A percentile compares a stretch with the other conserved stretches of the same genome.
These are phyloP conservation scores for Actenoides hombroni DNA, from an alignment of 2,113 vertebrate species.

Conservation along the genomic window DNA sequence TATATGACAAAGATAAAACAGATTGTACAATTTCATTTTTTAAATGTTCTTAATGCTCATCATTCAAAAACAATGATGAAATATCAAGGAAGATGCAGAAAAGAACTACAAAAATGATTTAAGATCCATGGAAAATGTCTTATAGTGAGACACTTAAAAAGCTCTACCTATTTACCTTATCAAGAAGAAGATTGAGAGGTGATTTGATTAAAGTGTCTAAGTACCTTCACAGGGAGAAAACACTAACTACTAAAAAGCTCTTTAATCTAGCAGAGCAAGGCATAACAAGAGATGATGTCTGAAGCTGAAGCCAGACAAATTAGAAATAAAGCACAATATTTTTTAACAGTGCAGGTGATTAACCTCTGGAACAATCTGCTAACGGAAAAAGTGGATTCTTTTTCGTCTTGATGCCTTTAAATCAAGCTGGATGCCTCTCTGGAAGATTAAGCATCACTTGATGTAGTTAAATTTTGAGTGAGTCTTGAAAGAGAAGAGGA, in stretches of 20 bases:
- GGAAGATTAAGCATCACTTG: slow-evolving; percentile 2
- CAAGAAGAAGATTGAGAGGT: slow-evolving; percentile 45
- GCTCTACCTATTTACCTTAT: slow-evolving; percentile 46
- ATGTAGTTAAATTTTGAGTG: background rate
- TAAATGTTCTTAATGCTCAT: background rate
- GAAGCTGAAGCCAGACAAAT: slow-evolving; percentile 51
- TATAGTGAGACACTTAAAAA: background rate
- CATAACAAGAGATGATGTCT: slow-evolving; percentile 20
- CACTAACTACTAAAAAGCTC: slow-evolving; percentile 60
- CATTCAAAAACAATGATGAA: slow-evolving; percentile 5
- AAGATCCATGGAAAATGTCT: slow-evolving; percentile 15
- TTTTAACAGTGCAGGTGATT: slow-evolving; percentile 31
- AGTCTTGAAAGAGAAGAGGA: background rate
- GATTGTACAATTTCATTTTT: background rate
- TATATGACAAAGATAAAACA: background rate
- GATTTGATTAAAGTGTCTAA: slow-evolving; percentile 57
- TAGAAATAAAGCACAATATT: slow-evolving; percentile 56
- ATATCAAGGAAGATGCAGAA: background rate
- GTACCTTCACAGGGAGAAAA: slow-evolving; percentile 51
- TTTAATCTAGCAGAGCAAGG: slow-evolving; percentile 47
- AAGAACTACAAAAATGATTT: background rate
- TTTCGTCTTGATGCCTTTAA: slow-evolving; percentile 33
- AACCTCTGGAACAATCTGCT: slow-evolving; percentile 34
- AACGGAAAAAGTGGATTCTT: background rate
- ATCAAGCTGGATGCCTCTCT: background rate